phyloP scores from a whole-genome alignment of 2,797 vertebrate species.

The Etheostoma perlongum region DNA sequence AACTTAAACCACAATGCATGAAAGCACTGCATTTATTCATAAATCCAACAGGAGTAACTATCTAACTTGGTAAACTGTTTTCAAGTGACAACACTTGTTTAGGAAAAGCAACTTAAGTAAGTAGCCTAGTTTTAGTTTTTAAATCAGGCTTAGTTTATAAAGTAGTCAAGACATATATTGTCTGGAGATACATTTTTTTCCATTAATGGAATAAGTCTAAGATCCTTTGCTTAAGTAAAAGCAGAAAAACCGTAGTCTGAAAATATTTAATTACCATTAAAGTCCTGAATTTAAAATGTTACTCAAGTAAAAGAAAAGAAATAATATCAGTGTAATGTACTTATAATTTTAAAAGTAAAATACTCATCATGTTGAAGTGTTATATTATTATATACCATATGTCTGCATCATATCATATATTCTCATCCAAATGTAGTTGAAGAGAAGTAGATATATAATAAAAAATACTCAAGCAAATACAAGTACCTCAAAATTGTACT shows the following conservation, averaged over 20 bases:
- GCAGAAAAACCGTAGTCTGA: not conserved
- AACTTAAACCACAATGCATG: not conserved
- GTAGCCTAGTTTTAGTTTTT: no score
- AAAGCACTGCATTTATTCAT: not conserved
- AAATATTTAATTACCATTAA: not conserved
- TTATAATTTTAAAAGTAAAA: not conserved
- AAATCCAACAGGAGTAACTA: conserved; percentile 40
- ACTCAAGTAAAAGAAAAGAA: not conserved
- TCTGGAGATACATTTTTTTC: not conserved
- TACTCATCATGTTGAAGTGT: not conserved
- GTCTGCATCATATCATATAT: no score
- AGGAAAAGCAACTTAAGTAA: no score
- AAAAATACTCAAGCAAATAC: no score
- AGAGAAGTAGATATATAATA: no score
- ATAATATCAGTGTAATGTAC: not conserved
- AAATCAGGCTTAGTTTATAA: not conserved
- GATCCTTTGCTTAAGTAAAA: not conserved
- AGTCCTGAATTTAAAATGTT: not conserved
- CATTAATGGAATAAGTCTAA: not conserved
- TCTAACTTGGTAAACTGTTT: not conserved
- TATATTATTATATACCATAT: no score
- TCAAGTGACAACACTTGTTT: not conserved
- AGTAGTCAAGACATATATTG: not conserved
- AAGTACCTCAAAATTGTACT: no score
- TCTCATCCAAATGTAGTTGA: no score